Percentiles rank a stretch among this genome's conserved stretches.
phyloP scores from a whole-genome alignment of 1,140 invertebrate genomes.

The Saccostrea glomerata region DNA sequence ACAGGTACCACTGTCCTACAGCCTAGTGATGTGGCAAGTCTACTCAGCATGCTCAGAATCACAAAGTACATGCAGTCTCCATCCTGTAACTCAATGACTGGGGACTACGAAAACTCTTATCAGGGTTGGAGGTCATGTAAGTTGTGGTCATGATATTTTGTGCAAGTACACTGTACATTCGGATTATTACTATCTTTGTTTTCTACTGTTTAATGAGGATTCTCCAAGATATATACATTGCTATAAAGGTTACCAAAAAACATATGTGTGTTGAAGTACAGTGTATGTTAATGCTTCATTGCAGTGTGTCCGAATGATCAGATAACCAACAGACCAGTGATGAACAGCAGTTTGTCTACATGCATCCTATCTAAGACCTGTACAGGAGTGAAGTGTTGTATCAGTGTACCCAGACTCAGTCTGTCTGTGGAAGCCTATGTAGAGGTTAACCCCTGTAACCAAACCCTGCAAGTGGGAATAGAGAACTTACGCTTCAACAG shows the following conservation, averaged over 20 bases:
- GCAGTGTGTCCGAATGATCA: conserved; percentile 45
- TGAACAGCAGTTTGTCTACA: conserved; percentile 19
- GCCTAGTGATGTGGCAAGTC: not conserved
- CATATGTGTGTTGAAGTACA: not conserved
- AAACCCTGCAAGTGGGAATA: conserved; percentile 51
- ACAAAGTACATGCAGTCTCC: conserved; percentile 16
- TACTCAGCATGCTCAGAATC: not conserved
- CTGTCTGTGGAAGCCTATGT: conserved; percentile 56
- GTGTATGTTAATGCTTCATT: conserved; percentile 2
- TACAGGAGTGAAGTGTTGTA: conserved; percentile 60
- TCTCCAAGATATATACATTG: no score
- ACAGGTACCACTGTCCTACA: not conserved
- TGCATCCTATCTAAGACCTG: conserved; percentile 56
- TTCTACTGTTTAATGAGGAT: no score
- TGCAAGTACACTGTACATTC: no score
- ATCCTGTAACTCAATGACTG: not conserved
- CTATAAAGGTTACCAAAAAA: no score
- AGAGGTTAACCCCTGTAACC: conserved; percentile 56
- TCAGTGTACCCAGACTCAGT: conserved; percentile 46
- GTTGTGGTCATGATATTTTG: not conserved
- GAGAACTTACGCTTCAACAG: conserved; percentile 48
- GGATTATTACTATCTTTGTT: no score
- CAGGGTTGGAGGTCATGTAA: conserved; percentile 40
- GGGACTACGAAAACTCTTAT: conserved; percentile 1
- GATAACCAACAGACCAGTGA: not conserved